Evolutionary conservation across 2,797 vertebrate species (phyloP), one percentile per base, ranked within the genome.

Genomic region (Heliangelus exortis): DNA sequence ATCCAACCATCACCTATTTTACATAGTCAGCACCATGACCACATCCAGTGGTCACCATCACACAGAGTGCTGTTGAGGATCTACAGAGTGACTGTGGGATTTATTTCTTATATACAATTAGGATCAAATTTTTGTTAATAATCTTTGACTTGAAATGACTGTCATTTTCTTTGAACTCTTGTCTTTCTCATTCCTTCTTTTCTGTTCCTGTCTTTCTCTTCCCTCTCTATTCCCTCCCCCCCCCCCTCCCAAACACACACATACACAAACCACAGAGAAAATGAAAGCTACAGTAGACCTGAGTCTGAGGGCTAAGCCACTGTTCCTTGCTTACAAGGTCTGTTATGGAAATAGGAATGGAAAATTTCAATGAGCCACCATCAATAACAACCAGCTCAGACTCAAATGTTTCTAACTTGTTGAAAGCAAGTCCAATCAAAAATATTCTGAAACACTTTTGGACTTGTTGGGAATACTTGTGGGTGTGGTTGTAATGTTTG

Each of bases 381-480:
- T 43, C 67, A 86, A 43, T 53, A 85, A 50, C 58, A 83, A 41
- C 14, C 63, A 72, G 29, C 21, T 67, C 69, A 84, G 82, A 48
- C 58, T 81, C 58, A 86, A 61, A 50, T 15, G 28, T 69, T 95
- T 90, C 48, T 90, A 3, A 6, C 89, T 73, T 93, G 92, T 47
- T 33, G 31, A 91, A 93, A 92, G 80, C 87, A 96, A 94, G 87
- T 91, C 92, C 79, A 82, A 92, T 88, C 55, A 93, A 76, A 96
- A 95, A 84, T 87, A 88, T 89, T 36, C 34, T 79, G 73, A 41
- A 92, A 96, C 95, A 53, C 79, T 94, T 95, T 96, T 67, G 57
- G 15, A 91, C 94, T 93, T 95, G 96, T 88, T 95, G 80, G n/a
- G 67, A 95, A 90, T 90, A 87, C 28, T 34, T 61, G 29, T 84